Evolutionary conservation across 2,797 vertebrate species (phyloP), one percentile per base, ranked within the genome.

Genomic region (Lophius americanus): DNA sequence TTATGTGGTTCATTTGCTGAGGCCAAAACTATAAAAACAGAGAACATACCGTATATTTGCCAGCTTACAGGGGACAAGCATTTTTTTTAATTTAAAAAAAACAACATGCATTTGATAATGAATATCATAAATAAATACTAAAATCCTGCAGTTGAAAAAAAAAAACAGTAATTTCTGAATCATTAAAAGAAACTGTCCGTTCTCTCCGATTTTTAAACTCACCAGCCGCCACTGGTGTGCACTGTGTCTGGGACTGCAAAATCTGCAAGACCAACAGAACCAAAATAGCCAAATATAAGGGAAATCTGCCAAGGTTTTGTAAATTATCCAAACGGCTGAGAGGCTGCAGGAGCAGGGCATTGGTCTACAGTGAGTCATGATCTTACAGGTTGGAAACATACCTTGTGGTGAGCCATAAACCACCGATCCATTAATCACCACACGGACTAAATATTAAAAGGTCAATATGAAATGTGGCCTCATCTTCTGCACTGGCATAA

Each of bases 361-460:
- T 56, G 57, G 57, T 64, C 32, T 37, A 36, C 69, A 60, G 44
- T 49, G 32, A 56, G 60, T 47, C 36, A 51, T 67, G 50, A 71
- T 64, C 72, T 58, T 49, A 64, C 12, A 63, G 46, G 59, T 36
- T 57, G 53, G 54, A 68, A 53, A 55, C 12, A 2, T 36, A 68
- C 69, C 71, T 43, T 44, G 61, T 64, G 74, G 71, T 60, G 51
- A 72, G 47, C 67, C 84, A 76, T 46, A 64, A 67, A 60, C 75
- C 73, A 75, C 61, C 60, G 66, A 23, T 23, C 67, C 84, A 76
- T 46, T 62, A 67, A 60, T 73, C 73, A 75, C 61, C 60, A 67
- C 55, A 68, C 47, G 60, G 73, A 71, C 50, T 3, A 64, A 74
- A 56, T 44, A 72, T 55, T 59, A 79, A 35, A 32, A 14, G 23